Percentiles rank a stretch among this genome's conserved stretches.
These are phyloP conservation scores for Entelurus aequoreus DNA, from an alignment of 2,113 vertebrate genomes.

Conservation along the genomic window DNA sequence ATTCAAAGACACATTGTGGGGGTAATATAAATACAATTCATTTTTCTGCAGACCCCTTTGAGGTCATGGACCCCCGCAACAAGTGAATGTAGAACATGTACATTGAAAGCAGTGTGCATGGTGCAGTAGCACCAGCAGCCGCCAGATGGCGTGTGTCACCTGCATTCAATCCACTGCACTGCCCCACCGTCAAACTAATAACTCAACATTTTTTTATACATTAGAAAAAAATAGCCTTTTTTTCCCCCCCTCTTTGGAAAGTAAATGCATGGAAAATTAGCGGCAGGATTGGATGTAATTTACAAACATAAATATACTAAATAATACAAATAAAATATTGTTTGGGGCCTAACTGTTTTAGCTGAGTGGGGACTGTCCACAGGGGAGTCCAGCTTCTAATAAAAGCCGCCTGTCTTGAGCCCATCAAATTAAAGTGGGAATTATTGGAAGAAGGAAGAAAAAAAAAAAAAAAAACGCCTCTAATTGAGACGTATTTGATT, in stretches of 20 bases:
- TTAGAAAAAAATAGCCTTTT: neutral
- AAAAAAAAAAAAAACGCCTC: slow-evolving; percentile 9
- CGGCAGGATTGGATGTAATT: no score
- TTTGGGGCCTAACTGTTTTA: neutral
- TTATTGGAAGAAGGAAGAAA: slow-evolving; percentile 15
- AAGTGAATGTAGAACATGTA: no score
- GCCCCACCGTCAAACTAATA: slow-evolving; percentile 4
- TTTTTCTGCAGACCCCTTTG: no score
- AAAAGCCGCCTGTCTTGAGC: slow-evolving; percentile 13
- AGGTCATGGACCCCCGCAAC: no score
- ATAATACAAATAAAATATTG: neutral
- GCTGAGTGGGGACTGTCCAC: neutral
- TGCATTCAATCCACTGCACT: slow-evolving; percentile 33
- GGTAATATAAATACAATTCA: no score
- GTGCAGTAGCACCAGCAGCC: slow-evolving; percentile 25
- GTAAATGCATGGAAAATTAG: no score
- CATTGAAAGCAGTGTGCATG: neutral
- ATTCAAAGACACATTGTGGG: no score
- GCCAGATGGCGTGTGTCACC: slow-evolving; percentile 70
- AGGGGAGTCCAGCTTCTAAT: neutral
- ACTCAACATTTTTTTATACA: neutral
- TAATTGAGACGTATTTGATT: slow-evolving; percentile 67
- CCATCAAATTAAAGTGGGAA: slow-evolving; percentile 45
- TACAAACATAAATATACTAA: neutral
- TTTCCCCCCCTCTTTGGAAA: no score